Base-by-base conservation (phyloP, 2,888 invertebrate genomes). In the Ochropacha duplaris region DNA sequence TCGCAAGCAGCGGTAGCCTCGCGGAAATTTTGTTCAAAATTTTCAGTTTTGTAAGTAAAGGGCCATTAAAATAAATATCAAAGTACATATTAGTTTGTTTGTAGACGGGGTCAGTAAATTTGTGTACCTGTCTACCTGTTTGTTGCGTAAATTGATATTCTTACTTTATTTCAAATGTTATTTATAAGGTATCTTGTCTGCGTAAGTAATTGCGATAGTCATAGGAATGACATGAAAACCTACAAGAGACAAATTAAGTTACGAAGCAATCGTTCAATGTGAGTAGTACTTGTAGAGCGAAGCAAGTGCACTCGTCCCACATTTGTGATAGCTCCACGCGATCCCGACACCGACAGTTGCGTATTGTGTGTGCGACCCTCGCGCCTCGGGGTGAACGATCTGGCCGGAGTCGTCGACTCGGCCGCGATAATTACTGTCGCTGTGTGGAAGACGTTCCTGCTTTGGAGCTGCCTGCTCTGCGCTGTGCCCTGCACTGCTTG, bases 331-430 rank as follows among this genome's bases (percentile, higher is more conserved):
- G 84, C 75, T 68, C 69, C 68, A 36, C 69, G 75, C 75, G 76
- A 80, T 84, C 81, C 83, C 77, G 81, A 85, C 84, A 84, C 83
- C 77, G 81, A 85, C 84, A 84, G 85, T 83, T 86, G 90, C 83
- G 84, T 88, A 85, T 83, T 85, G 84, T 81, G 76, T 85, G 84
- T 81, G 76, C 84, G 88, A 85, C 86, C 88, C 87, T 81, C 83
- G 91, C 91, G 92, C 88, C 87, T 81, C 83, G 91, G 91, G 92
- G 92, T 92, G 90, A 92, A 92, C 85, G 92, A 79, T 90, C 92
- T 81, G 81, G 79, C 79, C 71, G 81, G 85, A 90, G 92, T 92
- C 92, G 92, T 82, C 91, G 92, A 91, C 92, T 87, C 88, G 79
- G 73, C 76, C 78, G 79, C 85, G 90, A 90, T 92, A 92, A 92